These are phyloP conservation scores for Stenurella melanura DNA, from an alignment of 2,888 invertebrate species.

Conservation along the genomic window DNA sequence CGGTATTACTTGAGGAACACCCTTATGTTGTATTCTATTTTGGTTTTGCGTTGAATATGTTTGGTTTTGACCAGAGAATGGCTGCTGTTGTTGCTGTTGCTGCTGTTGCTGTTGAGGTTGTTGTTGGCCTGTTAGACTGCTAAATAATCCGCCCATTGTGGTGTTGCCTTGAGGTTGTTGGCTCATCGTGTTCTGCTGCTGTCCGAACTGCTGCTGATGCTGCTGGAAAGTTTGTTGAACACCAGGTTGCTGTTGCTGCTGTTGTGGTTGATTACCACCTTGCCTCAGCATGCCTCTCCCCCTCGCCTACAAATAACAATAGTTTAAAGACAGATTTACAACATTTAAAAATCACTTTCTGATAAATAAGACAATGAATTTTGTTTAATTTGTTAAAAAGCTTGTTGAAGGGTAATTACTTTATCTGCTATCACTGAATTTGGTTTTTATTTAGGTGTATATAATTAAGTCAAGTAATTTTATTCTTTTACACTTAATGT, in stretches of 20 bases:
- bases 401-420: too few relatives aligned
- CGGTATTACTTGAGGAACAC: constrained; percentile 75
- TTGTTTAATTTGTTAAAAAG: too few relatives aligned
- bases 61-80: constrained; percentile 65
- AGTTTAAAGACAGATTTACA: not conserved
- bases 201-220: constrained; percentile 62
- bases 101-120: constrained; percentile 63
- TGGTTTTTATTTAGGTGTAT: not conserved
- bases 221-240: constrained; percentile 60
- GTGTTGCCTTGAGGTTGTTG: constrained; percentile 62
- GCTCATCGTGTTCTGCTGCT: constrained; percentile 46
- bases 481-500: not conserved
- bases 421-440: too few relatives aligned
- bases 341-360: not conserved
- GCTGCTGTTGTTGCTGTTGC: constrained; percentile 59
- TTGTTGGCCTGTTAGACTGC: constrained; percentile 62
- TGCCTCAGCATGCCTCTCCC: constrained; percentile 78
- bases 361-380: not conserved
- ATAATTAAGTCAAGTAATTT: not conserved
- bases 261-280: constrained; percentile 73
- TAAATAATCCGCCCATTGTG: constrained; percentile 56
- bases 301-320: constrained; percentile 74
- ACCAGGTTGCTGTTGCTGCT: constrained; percentile 64
- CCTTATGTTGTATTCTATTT: constrained; percentile 71
- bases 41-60: constrained; percentile 52